Evolutionary conservation across 35 echinoderm and acorn worm species (phyloP).

Genomic region (Diadema setosum): DNA sequence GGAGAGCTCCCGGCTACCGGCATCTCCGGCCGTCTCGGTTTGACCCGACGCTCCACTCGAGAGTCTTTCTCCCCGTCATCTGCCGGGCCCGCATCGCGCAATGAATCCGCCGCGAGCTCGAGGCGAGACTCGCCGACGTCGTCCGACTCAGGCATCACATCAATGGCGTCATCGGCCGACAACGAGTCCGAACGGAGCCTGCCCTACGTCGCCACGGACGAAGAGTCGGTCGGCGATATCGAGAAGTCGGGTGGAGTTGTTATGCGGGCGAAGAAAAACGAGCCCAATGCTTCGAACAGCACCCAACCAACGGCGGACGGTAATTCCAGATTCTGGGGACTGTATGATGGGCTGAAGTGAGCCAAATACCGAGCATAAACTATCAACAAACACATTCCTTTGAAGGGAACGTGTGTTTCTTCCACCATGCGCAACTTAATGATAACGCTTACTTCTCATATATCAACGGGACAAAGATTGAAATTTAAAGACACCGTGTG

Average conservation of each 20-base stretch:
- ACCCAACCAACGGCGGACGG: neutral
- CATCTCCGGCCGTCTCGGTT: neutral
- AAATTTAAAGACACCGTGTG: no score
- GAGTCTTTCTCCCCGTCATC: neutral
- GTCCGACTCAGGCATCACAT: neutral
- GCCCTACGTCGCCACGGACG: neutral
- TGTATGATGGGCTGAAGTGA: neutral
- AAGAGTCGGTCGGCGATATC: neutral
- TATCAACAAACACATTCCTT: no score
- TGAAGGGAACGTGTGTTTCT: no score
- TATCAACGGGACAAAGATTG: no score
- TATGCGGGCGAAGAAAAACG: neutral
- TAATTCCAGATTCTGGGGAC: slow-evolving; percentile 7
- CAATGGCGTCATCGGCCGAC: neutral
- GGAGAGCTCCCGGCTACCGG: neutral
- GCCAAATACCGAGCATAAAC: neutral
- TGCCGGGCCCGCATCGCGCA: neutral
- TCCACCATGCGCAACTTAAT: no score
- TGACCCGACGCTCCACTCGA: neutral
- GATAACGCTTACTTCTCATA: no score
- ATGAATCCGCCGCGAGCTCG: neutral
- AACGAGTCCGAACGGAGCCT: neutral
- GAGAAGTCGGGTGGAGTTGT: neutral
- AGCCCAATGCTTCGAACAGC: neutral
- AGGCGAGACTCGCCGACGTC: neutral